Base-by-base conservation (phyloP, 2,797 vertebrate species). In the Halcyon badia region DNA sequence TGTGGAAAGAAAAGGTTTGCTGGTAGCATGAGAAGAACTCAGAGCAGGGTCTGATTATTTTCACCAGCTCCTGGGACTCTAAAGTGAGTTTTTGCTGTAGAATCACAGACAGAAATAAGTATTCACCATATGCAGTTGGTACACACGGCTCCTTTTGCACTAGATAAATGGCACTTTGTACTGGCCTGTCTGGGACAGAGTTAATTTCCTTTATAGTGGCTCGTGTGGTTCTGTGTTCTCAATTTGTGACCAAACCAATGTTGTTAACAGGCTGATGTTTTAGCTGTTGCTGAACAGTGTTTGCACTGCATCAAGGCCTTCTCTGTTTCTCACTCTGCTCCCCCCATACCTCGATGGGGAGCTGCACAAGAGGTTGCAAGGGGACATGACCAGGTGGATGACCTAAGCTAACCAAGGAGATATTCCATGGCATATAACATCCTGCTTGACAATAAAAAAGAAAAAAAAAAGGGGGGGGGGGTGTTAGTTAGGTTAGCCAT, bases 61-160 rank as follows among this genome's bases (percentile, higher is more conserved):
- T 60, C 73, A 73, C 28, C 61, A 91, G 58, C 68, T 87, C 72
- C 4, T 37, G 57, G 81, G 54, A 91, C 46, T 94, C 87, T 68
- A 35, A 57, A 90, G 54, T 39, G 77, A 85, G n/a, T 42, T 87
- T 91, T 78, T 78, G 35, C 77, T 83, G 58, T 3, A 60, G 77
- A 94, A 86, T 94, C 57, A 82, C 60, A 90, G 85, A n/a, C 16
- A 73, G 51, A 83, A 83, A 81, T 66, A 18, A 87, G 71, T 35
- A 35, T 73, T 62, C 8, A 10, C 16, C 3, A 1, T 46, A 35
- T 57, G 30, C 24, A 46, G 28, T 26, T 64, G 52, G 72, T 25
- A 72, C 62, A 52, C 1, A 10, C 10, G 52, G 33, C 31, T 64
- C 21, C 22, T 88, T 80, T 66, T 64, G 52, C 56, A 41, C 28